phyloP scores from a whole-genome alignment of 1,140 invertebrate species.

The Drosophila kurseongensis region DNA sequence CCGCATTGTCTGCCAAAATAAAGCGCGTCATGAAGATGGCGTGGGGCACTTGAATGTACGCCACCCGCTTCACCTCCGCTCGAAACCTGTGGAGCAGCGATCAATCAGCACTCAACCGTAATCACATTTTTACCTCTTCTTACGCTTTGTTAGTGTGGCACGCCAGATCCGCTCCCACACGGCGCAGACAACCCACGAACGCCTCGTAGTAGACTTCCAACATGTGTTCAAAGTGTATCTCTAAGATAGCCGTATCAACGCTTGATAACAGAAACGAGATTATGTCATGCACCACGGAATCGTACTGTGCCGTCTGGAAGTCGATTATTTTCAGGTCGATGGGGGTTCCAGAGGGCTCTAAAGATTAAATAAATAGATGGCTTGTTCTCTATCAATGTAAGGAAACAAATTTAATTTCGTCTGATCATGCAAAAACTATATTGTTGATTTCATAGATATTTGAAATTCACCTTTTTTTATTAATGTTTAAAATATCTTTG shows the following conservation, averaged over 20 bases:
- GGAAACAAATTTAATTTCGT: no score
- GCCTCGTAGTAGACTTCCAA: conserved; percentile 86
- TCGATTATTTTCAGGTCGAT: conserved; percentile 87
- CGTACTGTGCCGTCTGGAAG: conserved; percentile 86
- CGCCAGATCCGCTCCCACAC: conserved; percentile 49
- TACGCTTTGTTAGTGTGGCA: conserved; percentile 56
- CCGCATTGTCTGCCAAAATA: conserved; percentile 55
- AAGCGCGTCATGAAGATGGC: conserved; percentile 76
- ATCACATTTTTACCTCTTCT: conserved; percentile 4
- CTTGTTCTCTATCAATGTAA: neutral
- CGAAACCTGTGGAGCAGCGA: conserved; percentile 52
- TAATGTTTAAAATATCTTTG: no score
- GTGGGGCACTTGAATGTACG: conserved; percentile 69
- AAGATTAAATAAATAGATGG: neutral
- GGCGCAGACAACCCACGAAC: conserved; percentile 79
- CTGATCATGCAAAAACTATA: no score
- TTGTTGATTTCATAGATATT: no score
- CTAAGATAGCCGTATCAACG: conserved; percentile 81
- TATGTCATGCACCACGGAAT: conserved; percentile 86
- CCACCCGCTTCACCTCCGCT: conserved; percentile 61
- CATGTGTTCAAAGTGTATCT: conserved; percentile 84
- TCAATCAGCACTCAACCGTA: neutral
- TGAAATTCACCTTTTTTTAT: no score
- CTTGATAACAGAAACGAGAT: conserved; percentile 87
- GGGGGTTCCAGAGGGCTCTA: conserved; percentile 67